These are phyloP conservation scores for Rugalucina vietnamica DNA, from an alignment of 2,888 invertebrate species.

Conservation along the genomic window DNA sequence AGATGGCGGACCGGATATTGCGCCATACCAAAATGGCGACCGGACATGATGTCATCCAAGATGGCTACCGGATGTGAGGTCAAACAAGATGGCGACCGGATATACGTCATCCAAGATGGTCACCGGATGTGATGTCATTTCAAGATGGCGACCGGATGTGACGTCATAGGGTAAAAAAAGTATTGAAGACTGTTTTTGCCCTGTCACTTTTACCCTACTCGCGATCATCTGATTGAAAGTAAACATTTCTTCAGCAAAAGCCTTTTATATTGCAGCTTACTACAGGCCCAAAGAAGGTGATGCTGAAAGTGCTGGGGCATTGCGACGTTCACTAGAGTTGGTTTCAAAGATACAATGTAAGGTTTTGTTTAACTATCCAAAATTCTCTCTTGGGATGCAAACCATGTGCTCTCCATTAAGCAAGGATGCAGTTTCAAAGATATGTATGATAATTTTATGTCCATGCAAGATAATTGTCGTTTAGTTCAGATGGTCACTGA, in stretches of 20 bases:
- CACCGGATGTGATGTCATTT: too few species aligned
- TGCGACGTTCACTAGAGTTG: constrained; percentile 13
- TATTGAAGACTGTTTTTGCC: too few species aligned
- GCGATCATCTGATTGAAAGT: constrained; percentile 21
- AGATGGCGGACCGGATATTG: too few species aligned
- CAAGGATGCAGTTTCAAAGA: not conserved
- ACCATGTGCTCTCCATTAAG: constrained; percentile 1
- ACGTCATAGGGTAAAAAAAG: too few species aligned
- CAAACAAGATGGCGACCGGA: too few species aligned
- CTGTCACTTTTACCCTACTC: too few species aligned
- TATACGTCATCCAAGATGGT: too few species aligned
- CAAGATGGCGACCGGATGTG: too few species aligned
- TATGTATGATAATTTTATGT: constrained; percentile 12
- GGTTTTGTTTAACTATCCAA: constrained; percentile 23
- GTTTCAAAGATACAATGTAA: constrained; percentile 15
- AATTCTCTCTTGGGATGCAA: constrained; percentile 17
- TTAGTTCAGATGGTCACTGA: constrained; percentile 21
- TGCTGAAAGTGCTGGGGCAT: not conserved
- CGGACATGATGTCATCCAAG: too few species aligned
- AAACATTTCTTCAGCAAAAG: not conserved
- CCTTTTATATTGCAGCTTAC: constrained; percentile 26
- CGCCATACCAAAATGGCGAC: too few species aligned
- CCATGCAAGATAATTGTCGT: constrained; percentile 18
- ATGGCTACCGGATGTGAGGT: too few species aligned
- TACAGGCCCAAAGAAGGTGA: constrained; percentile 24